Conservation (phyloP, 2,113 vertebrate genomes). For the Xiphorhynchus elegans region DNA sequence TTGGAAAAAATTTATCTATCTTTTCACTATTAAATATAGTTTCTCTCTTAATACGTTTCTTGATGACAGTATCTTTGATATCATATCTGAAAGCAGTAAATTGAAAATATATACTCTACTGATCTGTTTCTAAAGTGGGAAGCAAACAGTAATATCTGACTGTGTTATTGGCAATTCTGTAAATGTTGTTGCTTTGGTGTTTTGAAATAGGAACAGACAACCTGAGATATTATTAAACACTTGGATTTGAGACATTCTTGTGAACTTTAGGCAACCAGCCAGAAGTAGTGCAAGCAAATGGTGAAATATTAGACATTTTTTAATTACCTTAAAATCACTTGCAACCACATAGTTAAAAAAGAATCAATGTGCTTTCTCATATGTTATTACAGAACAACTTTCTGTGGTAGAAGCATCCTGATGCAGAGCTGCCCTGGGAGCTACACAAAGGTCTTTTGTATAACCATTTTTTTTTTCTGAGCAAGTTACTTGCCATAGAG, state of each 20-base stretch:
- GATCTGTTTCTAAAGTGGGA: conserved; percentile 44
- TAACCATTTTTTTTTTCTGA: neutral
- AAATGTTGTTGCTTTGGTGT: conserved; percentile 40
- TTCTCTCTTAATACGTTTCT: neutral
- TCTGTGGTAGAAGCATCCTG: neutral
- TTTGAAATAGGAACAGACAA: conserved; percentile 54
- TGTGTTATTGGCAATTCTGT: conserved; percentile 32
- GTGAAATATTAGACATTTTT: conserved; percentile 50
- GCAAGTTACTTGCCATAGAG: neutral
- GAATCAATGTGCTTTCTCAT: neutral
- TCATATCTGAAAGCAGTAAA: conserved; percentile 8
- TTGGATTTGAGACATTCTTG: conserved; percentile 26
- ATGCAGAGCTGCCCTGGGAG: neutral
- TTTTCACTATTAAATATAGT: neutral
- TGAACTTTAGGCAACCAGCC: conserved; percentile 33
- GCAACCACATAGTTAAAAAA: conserved; percentile 33
- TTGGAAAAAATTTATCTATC: neutral
- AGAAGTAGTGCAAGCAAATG: conserved; percentile 14
- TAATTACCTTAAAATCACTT: conserved; percentile 53
- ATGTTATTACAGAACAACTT: neutral
- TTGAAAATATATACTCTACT: conserved; percentile 9
- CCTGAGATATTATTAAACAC: conserved; percentile 48
- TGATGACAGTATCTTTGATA: neutral
- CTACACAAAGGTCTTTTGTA: neutral
- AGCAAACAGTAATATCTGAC: neutral